Evolutionary conservation across 2,797 vertebrate genomes (phyloP).

Genomic region (Sparus aurata): DNA sequence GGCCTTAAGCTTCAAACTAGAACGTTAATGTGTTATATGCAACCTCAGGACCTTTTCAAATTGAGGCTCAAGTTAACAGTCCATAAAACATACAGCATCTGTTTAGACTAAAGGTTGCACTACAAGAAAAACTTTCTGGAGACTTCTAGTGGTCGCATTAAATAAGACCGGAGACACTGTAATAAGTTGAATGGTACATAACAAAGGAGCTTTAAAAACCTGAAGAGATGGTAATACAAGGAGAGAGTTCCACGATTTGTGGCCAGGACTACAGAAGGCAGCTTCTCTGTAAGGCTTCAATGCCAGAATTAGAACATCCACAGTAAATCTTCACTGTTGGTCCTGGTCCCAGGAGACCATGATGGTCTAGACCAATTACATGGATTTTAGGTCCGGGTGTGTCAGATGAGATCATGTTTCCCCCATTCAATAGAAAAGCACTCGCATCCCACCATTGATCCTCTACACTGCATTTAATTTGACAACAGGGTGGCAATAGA

Average conservation of each 20-base stretch:
- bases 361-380: slow-evolving; percentile 28
- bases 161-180: neutral
- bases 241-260: neutral
- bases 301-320: slow-evolving; percentile 38
- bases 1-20: too few species aligned
- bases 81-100: too few species aligned
- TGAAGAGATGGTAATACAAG: neutral
- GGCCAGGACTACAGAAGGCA: slow-evolving; percentile 17
- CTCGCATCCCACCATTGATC: slow-evolving; percentile 34
- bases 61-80: too few species aligned
- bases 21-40: too few species aligned
- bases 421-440: slow-evolving; percentile 31
- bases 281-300: slow-evolving; percentile 14
- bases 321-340: slow-evolving; percentile 35
- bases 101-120: too few species aligned
- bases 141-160: too few species aligned
- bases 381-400: slow-evolving; percentile 33
- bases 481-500: slow-evolving; percentile 64
- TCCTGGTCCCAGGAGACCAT: slow-evolving; percentile 12
- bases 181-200: neutral
- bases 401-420: slow-evolving; percentile 37
- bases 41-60: too few species aligned
- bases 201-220: neutral
- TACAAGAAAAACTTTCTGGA: neutral
- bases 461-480: slow-evolving; percentile 62